phyloP scores from a whole-genome alignment of 2,113 vertebrate species.

The Odontophorus gujanensis region DNA sequence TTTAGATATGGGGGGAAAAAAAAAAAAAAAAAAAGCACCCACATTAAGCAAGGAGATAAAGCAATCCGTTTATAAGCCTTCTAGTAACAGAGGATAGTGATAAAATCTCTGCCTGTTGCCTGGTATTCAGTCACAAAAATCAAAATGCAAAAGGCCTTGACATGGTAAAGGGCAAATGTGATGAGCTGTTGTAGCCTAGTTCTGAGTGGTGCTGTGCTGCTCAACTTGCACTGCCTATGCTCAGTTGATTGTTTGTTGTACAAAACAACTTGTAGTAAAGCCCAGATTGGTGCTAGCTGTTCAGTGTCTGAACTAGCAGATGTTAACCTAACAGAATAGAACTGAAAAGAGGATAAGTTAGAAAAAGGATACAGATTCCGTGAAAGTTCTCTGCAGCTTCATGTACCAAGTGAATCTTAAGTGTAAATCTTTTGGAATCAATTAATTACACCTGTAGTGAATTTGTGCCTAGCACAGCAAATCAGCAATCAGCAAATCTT shows the following conservation, averaged over 20 bases:
- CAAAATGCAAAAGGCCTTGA: slow-evolving; percentile 33
- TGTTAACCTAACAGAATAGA: background rate
- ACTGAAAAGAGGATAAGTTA: background rate
- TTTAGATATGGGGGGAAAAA: background rate
- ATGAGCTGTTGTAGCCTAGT: background rate
- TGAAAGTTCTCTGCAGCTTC: background rate
- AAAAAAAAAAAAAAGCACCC: background rate
- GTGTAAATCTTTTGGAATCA: background rate
- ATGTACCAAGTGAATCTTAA: background rate
- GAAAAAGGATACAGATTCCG: background rate
- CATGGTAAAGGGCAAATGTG: slow-evolving; percentile 21
- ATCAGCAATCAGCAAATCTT: slow-evolving; percentile 57
- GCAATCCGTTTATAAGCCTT: slow-evolving; percentile 8
- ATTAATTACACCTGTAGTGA: slow-evolving; percentile 45
- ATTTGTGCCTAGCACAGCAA: slow-evolving; percentile 60
- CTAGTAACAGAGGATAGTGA: slow-evolving; percentile 16
- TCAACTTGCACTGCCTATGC: background rate
- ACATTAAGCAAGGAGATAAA: background rate
- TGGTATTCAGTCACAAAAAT: slow-evolving; percentile 47
- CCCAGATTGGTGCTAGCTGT: background rate
- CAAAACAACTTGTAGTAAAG: background rate
- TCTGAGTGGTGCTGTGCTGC: background rate
- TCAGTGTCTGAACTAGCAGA: background rate
- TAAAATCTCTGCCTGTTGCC: slow-evolving; percentile 41
- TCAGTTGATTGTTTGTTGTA: background rate